These are phyloP conservation scores for Lethenteron camtschaticum DNA, from an alignment of 2,113 vertebrate species.

Conservation along the genomic window DNA sequence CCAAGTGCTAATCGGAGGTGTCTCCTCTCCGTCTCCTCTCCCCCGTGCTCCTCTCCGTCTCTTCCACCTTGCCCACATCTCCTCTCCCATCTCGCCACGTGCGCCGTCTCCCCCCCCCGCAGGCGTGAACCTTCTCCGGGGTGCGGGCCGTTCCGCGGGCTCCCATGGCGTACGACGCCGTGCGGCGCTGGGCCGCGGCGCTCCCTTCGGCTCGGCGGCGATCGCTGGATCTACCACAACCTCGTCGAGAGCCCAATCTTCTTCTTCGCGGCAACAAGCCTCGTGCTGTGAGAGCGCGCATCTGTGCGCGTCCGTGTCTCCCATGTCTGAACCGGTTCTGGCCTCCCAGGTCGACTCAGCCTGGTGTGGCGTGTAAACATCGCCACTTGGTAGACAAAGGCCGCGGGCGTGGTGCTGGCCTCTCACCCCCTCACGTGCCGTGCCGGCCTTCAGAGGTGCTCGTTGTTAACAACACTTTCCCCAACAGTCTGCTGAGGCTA, in stretches of 20 bases:
- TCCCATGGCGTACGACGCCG: conserved; percentile 39
- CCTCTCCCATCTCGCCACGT: background rate
- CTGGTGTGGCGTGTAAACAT: too few species aligned
- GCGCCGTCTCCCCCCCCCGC: background rate
- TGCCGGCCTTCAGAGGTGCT: too few species aligned
- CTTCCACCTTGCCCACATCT: background rate
- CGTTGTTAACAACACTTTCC: too few species aligned
- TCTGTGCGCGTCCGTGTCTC: too few species aligned
- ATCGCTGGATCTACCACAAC: conserved; percentile 29
- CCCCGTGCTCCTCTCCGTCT: background rate
- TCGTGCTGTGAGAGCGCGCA: conserved; percentile 39
- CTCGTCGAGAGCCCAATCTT: conserved; percentile 50
- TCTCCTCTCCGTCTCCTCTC: background rate
- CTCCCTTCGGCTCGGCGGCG: conserved; percentile 28
- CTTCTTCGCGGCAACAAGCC: conserved; percentile 30
- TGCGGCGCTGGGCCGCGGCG: conserved; percentile 30
- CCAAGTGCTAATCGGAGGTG: background rate
- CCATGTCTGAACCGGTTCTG: too few species aligned
- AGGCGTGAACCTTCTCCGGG: conserved; percentile 38
- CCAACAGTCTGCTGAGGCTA: too few species aligned
- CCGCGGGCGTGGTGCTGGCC: too few species aligned
- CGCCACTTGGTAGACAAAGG: too few species aligned
- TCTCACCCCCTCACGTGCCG: too few species aligned
- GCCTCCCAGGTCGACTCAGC: too few species aligned
- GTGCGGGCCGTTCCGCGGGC: conserved; percentile 53